Percentiles rank a stretch among this genome's conserved stretches.
Conservation (phyloP, 1,140 invertebrate species). For the Drosophila melanica region DNA sequence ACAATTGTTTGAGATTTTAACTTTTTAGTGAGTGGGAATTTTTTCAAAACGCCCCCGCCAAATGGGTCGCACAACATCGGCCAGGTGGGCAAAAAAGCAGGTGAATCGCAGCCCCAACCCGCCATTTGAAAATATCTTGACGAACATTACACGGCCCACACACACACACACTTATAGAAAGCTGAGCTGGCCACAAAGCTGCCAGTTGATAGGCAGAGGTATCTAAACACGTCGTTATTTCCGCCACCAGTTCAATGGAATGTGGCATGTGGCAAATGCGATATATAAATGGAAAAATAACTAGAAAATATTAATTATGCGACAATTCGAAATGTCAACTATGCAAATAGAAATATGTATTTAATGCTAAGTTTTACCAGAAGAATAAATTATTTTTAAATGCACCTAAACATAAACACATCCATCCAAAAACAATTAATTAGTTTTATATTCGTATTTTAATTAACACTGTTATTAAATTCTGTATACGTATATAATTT, state of each 20-base stretch:
- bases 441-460: no score
- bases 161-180: conserved; percentile 13
- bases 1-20: conserved; percentile 57
- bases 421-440: no score
- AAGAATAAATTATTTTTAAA: no score
- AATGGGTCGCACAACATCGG: conserved; percentile 27
- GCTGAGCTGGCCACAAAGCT: conserved; percentile 31
- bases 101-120: conserved; percentile 2
- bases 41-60: conserved; percentile 29
- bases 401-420: no score
- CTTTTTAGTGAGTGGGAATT: conserved; percentile 54
- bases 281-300: conserved; percentile 19
- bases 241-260: conserved; percentile 43
- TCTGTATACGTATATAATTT: no score
- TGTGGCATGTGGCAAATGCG: conserved; percentile 10
- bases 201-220: conserved; percentile 37
- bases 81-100: conserved; percentile 1
- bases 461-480: no score
- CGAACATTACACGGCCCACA: conserved; percentile 34
- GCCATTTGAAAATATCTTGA: conserved; percentile 46
- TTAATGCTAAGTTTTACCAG: no score
- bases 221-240: conserved; percentile 48
- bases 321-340: conserved; percentile 21
- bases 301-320: conserved; percentile 34
- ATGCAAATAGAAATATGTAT: not conserved